phyloP scores from a whole-genome alignment of 2,888 invertebrate species.

The Clanis bilineata region DNA sequence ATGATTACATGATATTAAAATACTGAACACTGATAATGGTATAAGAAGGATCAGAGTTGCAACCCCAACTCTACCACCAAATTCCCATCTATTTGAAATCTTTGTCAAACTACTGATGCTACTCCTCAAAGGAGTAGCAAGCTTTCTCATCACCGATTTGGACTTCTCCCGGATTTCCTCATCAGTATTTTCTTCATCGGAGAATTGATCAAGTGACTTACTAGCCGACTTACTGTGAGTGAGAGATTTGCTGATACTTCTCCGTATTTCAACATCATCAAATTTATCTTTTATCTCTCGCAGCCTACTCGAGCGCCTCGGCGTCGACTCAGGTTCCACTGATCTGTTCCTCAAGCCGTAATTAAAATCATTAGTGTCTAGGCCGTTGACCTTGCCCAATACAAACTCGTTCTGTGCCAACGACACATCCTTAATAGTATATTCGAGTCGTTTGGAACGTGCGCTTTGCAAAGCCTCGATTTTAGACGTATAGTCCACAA shows the following conservation, averaged over 20 bases:
- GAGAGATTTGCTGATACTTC: conserved; percentile 62
- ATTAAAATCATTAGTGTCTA: conserved; percentile 42
- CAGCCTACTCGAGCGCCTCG: conserved; percentile 62
- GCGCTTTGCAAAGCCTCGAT: conserved; percentile 52
- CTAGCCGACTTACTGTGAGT: conserved; percentile 61
- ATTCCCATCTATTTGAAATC: conserved; percentile 60
- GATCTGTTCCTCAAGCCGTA: conserved; percentile 56
- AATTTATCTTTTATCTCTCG: conserved; percentile 52
- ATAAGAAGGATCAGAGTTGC: conserved; percentile 53
- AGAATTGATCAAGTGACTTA: conserved; percentile 62
- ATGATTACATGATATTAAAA: conserved; percentile 60
- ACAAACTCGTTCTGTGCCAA: conserved; percentile 41
- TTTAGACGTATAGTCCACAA: conserved; percentile 49
- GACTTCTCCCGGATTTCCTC: conserved; percentile 52
- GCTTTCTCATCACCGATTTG: conserved; percentile 57
- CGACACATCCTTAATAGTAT: conserved; percentile 59
- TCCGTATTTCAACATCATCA: conserved; percentile 57
- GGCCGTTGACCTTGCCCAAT: conserved; percentile 57
- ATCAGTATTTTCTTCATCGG: conserved; percentile 67
- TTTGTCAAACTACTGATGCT: conserved; percentile 47
- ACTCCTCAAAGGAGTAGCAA: conserved; percentile 67
- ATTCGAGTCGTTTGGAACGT: conserved; percentile 60
- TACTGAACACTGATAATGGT: conserved; percentile 58
- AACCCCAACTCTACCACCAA: conserved; percentile 65
- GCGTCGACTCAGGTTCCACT: conserved; percentile 50